Base-by-base conservation (phyloP, 2,888 invertebrate species). In the Eurois occulta region DNA sequence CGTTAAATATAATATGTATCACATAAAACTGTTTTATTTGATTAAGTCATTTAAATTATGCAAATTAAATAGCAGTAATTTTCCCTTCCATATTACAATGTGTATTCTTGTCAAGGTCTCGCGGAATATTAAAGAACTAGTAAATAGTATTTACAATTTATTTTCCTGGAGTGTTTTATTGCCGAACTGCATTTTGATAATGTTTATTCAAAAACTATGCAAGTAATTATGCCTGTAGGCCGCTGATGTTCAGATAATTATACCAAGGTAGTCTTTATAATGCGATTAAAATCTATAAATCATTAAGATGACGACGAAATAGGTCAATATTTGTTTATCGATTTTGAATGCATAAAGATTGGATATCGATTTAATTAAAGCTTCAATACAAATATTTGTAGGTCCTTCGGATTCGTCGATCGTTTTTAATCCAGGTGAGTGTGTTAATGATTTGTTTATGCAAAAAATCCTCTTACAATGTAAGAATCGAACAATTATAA, bases 361-460 rank as follows among this genome's bases (percentile, higher is more conserved):
- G 55, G 58, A 73, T 28, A 41, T 52, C 52, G 55, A 65, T 76
- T 85, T 48, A 68, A 72, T 75, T 81, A 3, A 65, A 38, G 70
- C 7, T 32, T 13, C 13, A 16, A 3, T 13, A 13, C n/a, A 58
- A 82, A 82, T 85, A 85, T 81, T 81, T 68, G 32, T 38, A 0
- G 5, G 24, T 13, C 28, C 66, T 60, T 67, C 16, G 3, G 32
- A 48, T 13, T 58, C 10, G 24, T 10, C n/a, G n/a, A n/a, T n/a
- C n/a, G n/a, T 43, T 43, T 41, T 11, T 16, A 41, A 66, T 55
- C 1, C 21, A 10, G 11, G 32, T 52, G 16, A 24, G 46, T 82
- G 32, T 82, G 58, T 11, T 69, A 55, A 82, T 83, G 24, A 69
- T 72, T 83, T 81, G 38, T 65, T 75, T 55, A 28, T 16, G 32